Conservation (phyloP, 2,888 invertebrate species). For the Scaeva pyrastri region DNA sequence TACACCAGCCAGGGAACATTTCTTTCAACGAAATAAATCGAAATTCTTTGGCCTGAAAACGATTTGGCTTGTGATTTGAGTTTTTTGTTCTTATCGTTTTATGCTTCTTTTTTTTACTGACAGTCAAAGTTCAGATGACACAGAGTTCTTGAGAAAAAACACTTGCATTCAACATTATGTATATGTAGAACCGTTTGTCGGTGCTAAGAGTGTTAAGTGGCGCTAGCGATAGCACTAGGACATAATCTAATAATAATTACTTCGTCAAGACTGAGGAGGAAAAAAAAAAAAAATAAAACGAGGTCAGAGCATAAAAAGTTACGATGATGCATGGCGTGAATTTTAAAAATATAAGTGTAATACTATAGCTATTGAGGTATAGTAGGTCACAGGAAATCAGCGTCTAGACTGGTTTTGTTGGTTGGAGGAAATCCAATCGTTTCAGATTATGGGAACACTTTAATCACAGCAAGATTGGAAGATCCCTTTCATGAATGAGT, state of each 20-base stretch:
- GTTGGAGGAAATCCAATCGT: too few relatives aligned
- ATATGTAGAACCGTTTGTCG: conserved; percentile 15
- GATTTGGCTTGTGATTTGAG: conserved; percentile 31
- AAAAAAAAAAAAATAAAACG: conserved; percentile 23
- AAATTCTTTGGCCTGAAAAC: conserved; percentile 64
- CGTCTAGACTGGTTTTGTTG: too few relatives aligned
- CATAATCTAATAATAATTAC: conserved; percentile 64
- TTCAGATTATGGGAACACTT: too few relatives aligned
- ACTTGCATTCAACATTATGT: conserved; percentile 31
- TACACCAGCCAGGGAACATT: conserved; percentile 35
- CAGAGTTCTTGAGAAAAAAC: conserved; percentile 52
- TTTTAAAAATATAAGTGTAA: too few relatives aligned
- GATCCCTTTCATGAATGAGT: too few relatives aligned
- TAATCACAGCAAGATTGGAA: too few relatives aligned
- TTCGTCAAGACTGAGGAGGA: conserved; percentile 2
- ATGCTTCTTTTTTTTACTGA: neutral
- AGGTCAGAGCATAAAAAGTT: conserved; percentile 29
- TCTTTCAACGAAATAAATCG: conserved; percentile 46
- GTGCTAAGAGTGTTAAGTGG: conserved; percentile 51
- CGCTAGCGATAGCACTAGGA: conserved; percentile 48
- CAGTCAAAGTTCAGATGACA: conserved; percentile 68
- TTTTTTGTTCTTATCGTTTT: neutral
- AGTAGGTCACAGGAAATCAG: too few relatives aligned
- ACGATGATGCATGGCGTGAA: too few relatives aligned
- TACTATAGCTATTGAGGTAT: too few relatives aligned